Evolutionary conservation across 2,888 invertebrate species (phyloP), one percentile per base, ranked within the genome.

Genomic region (Agelastica alni): DNA sequence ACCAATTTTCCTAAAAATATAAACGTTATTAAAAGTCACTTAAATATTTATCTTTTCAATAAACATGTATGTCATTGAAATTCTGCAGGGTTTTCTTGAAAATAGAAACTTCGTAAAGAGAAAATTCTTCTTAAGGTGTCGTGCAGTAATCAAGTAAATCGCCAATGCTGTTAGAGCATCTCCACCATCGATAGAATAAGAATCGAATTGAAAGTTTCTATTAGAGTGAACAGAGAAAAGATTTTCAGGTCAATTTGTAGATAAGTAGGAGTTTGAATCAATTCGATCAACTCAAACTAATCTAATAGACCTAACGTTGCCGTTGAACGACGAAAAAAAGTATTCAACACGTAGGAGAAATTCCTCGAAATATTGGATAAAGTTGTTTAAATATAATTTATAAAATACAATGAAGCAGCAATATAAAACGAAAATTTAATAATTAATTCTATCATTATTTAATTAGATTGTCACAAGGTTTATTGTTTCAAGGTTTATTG

Each of bases 171-270:
- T 39, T 12, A 39, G 7, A 34, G 32, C 37, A 20, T 20, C 47
- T 12, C 4, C 31, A 20, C 30, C 36, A 31, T 20, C 5, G 18
- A 22, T 18, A 39, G 10, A 22, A 39, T 20, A 7, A 17, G 49
- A 46, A 26, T 46, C 37, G 36, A 37, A 46, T 32, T 9, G 31
- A 48, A 47, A 48, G 20, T 49, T 49, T 49, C 49, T 42, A 22
- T 41, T 22, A 49, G 32, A 41, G 22, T 10, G 31, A 42, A 49
- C 20, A 42, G 17, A 49, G 42, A 14, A 49, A 49, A 31, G 42
- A 49, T 42, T 49, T 49, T 49, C 49, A 49, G 41, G 49, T 49
- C 49, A 49, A 49, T 49, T 49, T 49, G 49, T 41, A 31, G 49
- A 49, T 49, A 49, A 49, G 49, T 32, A 42, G 14, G 10, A 37